phyloP scores from a whole-genome alignment of 1,140 invertebrate genomes.

The Eulimnadia texana region DNA sequence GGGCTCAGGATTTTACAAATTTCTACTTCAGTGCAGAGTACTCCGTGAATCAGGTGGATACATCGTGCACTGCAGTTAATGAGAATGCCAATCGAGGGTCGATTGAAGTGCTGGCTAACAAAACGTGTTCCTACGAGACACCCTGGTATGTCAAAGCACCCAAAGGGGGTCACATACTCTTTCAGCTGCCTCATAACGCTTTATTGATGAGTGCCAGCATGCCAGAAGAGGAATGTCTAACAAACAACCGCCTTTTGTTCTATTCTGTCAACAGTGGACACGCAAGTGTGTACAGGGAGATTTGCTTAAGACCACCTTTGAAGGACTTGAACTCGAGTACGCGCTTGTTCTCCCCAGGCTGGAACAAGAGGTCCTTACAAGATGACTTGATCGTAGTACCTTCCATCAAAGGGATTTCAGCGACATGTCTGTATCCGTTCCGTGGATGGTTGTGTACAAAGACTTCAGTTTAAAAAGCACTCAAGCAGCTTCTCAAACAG shows the following conservation, averaged over 20 bases:
- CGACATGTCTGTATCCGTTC: background rate
- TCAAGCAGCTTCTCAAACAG: background rate
- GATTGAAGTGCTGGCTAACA: background rate
- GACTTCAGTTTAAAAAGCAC: conserved; percentile 2
- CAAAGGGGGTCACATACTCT: background rate
- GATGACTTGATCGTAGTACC: conserved; percentile 2
- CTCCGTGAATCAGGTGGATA: background rate
- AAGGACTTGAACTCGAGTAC: background rate
- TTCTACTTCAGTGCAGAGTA: conserved; percentile 12
- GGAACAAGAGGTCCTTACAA: conserved; percentile 3
- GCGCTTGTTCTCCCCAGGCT: conserved; percentile 1
- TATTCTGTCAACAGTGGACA: conserved; percentile 2
- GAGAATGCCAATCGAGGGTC: conserved; percentile 4
- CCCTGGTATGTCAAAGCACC: conserved; percentile 13
- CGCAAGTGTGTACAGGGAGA: background rate
- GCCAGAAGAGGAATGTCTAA: background rate
- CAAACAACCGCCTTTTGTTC: conserved; percentile 7
- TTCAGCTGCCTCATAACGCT: background rate
- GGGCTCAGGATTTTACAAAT: conserved; percentile 8
- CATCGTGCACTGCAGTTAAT: background rate
- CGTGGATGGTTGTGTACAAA: conserved; percentile 13
- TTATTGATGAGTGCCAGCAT: background rate
- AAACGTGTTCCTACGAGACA: conserved; percentile 2
- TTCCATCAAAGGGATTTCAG: conserved; percentile 1
- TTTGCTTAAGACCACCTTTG: background rate